Base-by-base conservation (phyloP, 1,140 invertebrate species). In the Calycopis cecrops region DNA sequence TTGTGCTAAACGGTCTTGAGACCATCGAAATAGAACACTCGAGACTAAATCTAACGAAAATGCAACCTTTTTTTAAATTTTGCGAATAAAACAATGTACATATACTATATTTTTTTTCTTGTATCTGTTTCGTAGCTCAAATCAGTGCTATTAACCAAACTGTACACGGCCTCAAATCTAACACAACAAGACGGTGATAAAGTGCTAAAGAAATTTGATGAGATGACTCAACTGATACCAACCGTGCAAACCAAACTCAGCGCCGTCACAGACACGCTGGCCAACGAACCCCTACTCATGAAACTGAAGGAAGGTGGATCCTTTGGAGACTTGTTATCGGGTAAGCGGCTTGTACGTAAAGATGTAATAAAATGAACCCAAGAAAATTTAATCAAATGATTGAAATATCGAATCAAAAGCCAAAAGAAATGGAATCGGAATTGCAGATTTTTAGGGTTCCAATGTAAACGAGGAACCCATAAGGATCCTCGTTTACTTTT, bases 141-240 rank as follows among this genome's bases (percentile, higher is more conserved):
- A 60, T 48, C 56, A 1, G 56, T 56, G 0, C 78, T 90, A 7
- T 78, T 90, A 0, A 72, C 80, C 4, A 85, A 87, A 55, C 81
- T 91, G 21, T 76, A 89, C 52, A 54, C 69, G 1, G 85, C 89
- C 1, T 89, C 90, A 0, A 86, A 90, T 63, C 61, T 91, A 18
- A 89, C 88, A 0, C 67, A 85, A 57, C 52, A 70, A 0, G 87
- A 90, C 34, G 89, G 89, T 0, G 76, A 83, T 38, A 53, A 57
- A 9, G 76, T 91, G 0, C 55, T 90, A 28, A 61, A 80, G 6
- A 78, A 83, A 60, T 73, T 90, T 28, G 74, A 84, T 0, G 67
- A 87, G 0, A 86, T 87, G 56, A 76, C 85, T 0, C 66, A 87
- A 14, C 57, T 90, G 1, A 52, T 90, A 49, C 87, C 87, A 0